These are phyloP conservation scores for Cinclus mexicanus DNA, from an alignment of 2,113 vertebrate species.

Conservation along the genomic window DNA sequence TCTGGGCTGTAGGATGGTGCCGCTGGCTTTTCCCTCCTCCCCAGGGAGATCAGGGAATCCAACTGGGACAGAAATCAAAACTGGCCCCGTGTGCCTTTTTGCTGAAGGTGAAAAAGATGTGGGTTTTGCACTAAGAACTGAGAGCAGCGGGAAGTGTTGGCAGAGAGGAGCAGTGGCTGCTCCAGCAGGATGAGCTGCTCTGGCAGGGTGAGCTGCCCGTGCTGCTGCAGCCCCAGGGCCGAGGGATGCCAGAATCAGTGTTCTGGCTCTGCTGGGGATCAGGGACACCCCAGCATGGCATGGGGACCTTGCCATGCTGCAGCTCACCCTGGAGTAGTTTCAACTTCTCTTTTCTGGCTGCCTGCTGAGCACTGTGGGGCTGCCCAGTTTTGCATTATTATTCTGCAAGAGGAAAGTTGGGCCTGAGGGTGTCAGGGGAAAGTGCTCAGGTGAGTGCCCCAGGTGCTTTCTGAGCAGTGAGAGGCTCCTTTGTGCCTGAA, in stretches of 20 bases:
- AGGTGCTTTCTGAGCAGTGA: accelerated
- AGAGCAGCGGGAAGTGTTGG: background rate
- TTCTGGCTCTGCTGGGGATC: background rate
- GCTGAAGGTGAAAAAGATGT: background rate
- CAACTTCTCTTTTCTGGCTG: background rate
- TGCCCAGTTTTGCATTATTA: background rate
- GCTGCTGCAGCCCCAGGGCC: background rate
- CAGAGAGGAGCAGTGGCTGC: accelerated
- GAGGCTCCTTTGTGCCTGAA: background rate
- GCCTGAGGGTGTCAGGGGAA: background rate
- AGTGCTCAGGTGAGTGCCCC: background rate
- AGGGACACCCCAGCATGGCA: accelerated
- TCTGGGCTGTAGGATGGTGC: background rate
- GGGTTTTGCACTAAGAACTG: background rate
- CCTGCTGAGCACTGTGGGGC: accelerated
- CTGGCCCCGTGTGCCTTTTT: background rate
- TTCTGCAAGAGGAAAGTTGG: background rate
- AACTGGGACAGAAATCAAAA: background rate
- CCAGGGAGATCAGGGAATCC: background rate
- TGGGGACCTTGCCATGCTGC: background rate
- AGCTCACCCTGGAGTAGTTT: background rate
- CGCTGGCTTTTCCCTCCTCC: background rate
- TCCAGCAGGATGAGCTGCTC: accelerated
- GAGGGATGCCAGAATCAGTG: accelerated
- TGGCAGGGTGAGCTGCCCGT: accelerated